Evolutionary conservation across 1,140 invertebrate genomes (phyloP), one percentile per base, ranked within the genome.

Genomic region (Drosophila willistoni): DNA sequence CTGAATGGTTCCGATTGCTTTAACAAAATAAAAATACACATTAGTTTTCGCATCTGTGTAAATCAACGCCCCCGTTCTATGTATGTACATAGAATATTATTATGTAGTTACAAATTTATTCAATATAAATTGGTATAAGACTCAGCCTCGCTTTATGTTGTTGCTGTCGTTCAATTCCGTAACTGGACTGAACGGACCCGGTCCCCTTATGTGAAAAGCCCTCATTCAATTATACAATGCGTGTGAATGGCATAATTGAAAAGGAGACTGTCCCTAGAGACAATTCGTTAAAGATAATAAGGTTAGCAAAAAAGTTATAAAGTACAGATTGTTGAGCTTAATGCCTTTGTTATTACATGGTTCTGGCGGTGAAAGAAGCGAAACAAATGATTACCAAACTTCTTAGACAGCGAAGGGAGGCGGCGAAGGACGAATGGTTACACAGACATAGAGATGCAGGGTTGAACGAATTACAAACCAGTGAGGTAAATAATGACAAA

Each of bases 401-500:
- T 63, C 56, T 73, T 47, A 71, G 51, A 42, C 65, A 44, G 42
- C 34, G 42, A 56, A 60, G 68, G 71, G 12, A 36, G 9, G 34
- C 34, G 9, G 14, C 42, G 67, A 59, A 47, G 14, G 17, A 39
- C 47, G 22, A 13, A 39, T 44, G 19, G 7, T 55, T 25, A 13
- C 33, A 19, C 17, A 14, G 29, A 13, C 19, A 60, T 42, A 47
- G 77, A 13, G 19, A 60, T 42, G 36, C 84, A 83, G 83, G 83
- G 83, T 89, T 89, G 83, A 86, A 85, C 74, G 64, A 83, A 82
- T 86, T 86, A 82, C 83, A 77, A 87, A 83, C 77, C 83, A 87
- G 84, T 77, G 83, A 87, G 79, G 83, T 89, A 87, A 89, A 78
- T 87, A 89, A 87, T 87, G 84, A 87, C 80, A 84, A 89, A 89